phyloP scores from a whole-genome alignment of 2,888 invertebrate genomes.

The Sceliomorpha sp. region DNA sequence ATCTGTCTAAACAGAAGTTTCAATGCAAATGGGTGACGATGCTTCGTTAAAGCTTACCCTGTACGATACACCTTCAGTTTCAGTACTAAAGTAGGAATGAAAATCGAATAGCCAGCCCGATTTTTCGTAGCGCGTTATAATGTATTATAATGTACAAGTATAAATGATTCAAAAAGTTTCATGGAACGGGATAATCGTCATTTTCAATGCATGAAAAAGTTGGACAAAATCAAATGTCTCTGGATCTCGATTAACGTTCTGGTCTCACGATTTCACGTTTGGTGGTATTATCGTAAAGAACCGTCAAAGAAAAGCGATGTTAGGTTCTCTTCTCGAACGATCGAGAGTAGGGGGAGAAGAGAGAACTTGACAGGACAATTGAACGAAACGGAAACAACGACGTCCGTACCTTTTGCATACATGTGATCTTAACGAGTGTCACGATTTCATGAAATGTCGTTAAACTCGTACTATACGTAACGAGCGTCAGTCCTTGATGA shows the following conservation, averaged over 20 bases:
- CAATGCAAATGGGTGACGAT: slow-evolving; percentile 31
- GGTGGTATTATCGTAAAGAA: no score
- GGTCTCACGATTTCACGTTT: no score
- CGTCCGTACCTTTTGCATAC: no score
- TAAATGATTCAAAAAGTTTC: slow-evolving; percentile 17
- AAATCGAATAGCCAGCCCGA: slow-evolving; percentile 21
- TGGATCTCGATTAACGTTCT: no score
- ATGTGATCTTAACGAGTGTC: slow-evolving; percentile 6
- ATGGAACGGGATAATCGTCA: slow-evolving; percentile 5
- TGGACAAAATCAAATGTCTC: not conserved
- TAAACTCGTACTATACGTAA: slow-evolving; percentile 16
- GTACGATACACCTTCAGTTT: slow-evolving; percentile 37
- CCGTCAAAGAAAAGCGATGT: no score
- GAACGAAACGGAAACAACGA: no score
- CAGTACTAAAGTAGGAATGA: slow-evolving; percentile 20
- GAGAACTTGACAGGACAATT: no score
- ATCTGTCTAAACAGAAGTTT: slow-evolving; percentile 33
- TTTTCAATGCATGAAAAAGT: not conserved
- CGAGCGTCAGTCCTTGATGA: slow-evolving; percentile 28
- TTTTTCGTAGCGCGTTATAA: slow-evolving; percentile 20
- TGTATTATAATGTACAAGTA: slow-evolving; percentile 13
- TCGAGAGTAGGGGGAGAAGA: no score
- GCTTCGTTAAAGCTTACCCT: slow-evolving; percentile 49
- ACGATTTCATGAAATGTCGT: slow-evolving; percentile 4
- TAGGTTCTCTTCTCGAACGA: no score